Conservation (phyloP, 2,888 invertebrate species). For the Heteromurus nitidus region DNA sequence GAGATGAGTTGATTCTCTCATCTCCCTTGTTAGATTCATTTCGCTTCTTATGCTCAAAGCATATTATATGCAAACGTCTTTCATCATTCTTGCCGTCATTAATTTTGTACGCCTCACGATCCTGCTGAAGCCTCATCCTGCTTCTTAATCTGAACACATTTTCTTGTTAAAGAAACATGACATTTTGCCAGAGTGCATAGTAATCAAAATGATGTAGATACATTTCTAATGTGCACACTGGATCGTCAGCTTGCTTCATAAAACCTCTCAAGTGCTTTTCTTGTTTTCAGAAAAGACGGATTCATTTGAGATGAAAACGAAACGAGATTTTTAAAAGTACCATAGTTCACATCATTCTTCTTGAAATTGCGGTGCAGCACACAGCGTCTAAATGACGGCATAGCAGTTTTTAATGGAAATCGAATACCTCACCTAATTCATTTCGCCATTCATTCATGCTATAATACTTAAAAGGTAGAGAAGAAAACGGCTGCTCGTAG, state of each 20-base stretch:
- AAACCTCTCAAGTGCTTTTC: not conserved
- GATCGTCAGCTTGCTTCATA: not conserved
- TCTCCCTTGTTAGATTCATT: too few relatives aligned
- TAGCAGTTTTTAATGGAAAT: too few relatives aligned
- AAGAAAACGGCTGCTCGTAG: too few relatives aligned
- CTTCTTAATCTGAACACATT: too few relatives aligned
- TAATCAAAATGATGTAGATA: not conserved
- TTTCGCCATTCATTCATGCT: constrained; percentile 1
- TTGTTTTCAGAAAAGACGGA: not conserved
- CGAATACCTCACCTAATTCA: too few relatives aligned
- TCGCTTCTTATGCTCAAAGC: not conserved
- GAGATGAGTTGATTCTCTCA: not conserved
- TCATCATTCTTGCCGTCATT: constrained; percentile 4
- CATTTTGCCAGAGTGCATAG: constrained; percentile 12
- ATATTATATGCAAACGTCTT: not conserved
- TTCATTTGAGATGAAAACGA: constrained; percentile 11
- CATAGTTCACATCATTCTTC: not conserved
- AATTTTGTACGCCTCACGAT: constrained; percentile 11
- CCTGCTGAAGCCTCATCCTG: not conserved
- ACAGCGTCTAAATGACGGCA: too few relatives aligned
- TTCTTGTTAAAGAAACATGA: too few relatives aligned
- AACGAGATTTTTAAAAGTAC: not conserved
- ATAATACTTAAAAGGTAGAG: not conserved
- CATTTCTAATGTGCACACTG: not conserved
- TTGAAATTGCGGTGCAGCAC: too few relatives aligned